Conservation (phyloP, 2,797 vertebrate species). For the Carduelis carduelis region DNA sequence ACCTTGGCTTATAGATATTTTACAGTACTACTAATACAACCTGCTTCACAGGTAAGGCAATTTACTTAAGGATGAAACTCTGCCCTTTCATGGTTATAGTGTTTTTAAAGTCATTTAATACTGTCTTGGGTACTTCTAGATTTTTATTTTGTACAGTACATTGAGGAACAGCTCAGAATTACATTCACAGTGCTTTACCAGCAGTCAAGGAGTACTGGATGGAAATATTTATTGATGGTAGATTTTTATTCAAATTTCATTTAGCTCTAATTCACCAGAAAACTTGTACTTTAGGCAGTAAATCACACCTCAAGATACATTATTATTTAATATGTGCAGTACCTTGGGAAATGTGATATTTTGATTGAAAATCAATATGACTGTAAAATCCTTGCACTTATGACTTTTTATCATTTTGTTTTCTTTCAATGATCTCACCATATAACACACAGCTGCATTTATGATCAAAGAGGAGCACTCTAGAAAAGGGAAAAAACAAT, state of each 20-base stretch:
- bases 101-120: neutral
- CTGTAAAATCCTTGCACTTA: neutral
- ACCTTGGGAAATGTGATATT: slow-evolving; percentile 11
- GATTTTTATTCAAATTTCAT: slow-evolving; percentile 10
- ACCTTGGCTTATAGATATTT: neutral
- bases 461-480: neutral
- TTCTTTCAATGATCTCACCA: neutral
- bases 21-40: neutral
- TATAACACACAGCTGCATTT: neutral
- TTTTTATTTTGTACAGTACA: neutral
- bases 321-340: slow-evolving; percentile 7
- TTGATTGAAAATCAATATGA: slow-evolving; percentile 35
- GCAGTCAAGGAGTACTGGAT: neutral
- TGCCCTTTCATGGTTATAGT: neutral
- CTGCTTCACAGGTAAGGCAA: neutral
- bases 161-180: neutral
- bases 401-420: slow-evolving; percentile 6
- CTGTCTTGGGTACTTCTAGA: neutral
- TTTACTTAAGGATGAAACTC: neutral
- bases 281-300: slow-evolving; percentile 7
- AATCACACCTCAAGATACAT: slow-evolving; percentile 6
- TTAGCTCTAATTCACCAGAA: slow-evolving; percentile 18
- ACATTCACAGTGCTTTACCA: neutral
- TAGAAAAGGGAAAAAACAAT: neutral
- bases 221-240: slow-evolving; percentile 14